These are phyloP conservation scores for Carpatolechia fugitivella DNA, from an alignment of 2,888 invertebrate species.

Conservation along the genomic window DNA sequence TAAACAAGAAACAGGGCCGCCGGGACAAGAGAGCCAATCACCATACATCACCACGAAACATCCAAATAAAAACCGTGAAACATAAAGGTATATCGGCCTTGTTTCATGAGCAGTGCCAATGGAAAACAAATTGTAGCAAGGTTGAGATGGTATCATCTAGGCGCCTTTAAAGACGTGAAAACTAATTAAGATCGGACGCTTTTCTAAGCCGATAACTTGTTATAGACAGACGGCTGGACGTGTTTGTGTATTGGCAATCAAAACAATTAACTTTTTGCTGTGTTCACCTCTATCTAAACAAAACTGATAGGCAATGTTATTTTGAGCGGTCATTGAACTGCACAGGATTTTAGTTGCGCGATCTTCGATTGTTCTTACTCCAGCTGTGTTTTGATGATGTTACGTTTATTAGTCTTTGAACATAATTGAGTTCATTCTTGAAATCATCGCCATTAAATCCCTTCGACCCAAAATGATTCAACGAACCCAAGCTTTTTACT, in stretches of 20 bases:
- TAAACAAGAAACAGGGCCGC: slow-evolving; percentile 71
- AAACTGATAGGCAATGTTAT: slow-evolving; percentile 29
- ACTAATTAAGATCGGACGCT: slow-evolving; percentile 78
- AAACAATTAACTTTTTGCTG: slow-evolving; percentile 77
- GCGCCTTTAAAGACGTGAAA: slow-evolving; percentile 77
- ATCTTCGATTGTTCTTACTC: slow-evolving; percentile 1
- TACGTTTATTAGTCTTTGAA: not conserved
- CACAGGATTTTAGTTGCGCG: not conserved
- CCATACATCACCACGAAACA: slow-evolving; percentile 74
- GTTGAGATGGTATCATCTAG: slow-evolving; percentile 74
- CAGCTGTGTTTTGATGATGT: not conserved
- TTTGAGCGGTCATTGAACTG: slow-evolving; percentile 10
- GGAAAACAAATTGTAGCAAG: slow-evolving; percentile 77
- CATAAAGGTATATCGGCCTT: slow-evolving; percentile 61
- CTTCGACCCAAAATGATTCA: not conserved
- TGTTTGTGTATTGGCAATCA: slow-evolving; percentile 74
- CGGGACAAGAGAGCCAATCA: slow-evolving; percentile 75
- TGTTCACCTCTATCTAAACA: slow-evolving; percentile 59
- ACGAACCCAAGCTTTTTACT: not conserved
- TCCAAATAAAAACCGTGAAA: slow-evolving; percentile 70
- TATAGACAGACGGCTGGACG: slow-evolving; percentile 62
- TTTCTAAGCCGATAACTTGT: slow-evolving; percentile 75
- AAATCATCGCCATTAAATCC: not conserved
- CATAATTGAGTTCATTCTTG: not conserved
- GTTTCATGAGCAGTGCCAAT: slow-evolving; percentile 65